Percentiles rank a stretch among this genome's conserved stretches.
Conservation (phyloP, 2,113 vertebrate species). For the Donacobius atricapilla region DNA sequence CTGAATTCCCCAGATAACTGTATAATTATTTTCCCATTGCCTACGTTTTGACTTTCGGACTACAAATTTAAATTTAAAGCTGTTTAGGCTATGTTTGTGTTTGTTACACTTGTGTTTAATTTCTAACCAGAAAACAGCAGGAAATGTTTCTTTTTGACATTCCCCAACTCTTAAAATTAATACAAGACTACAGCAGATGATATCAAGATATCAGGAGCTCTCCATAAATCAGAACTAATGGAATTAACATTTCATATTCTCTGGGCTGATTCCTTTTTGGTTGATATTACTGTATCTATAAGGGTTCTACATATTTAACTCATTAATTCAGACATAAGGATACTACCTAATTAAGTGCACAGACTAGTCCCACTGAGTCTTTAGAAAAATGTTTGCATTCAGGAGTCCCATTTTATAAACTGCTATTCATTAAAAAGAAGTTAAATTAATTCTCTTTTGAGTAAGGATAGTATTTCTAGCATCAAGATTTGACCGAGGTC, state of each 20-base stretch:
- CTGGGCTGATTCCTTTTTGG: neutral
- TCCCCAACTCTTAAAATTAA: neutral
- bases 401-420: neutral
- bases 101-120: neutral
- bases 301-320: neutral
- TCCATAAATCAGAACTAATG: neutral
- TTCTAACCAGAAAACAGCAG: neutral
- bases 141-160: neutral
- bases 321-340: neutral
- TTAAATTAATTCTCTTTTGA: neutral
- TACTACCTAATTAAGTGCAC: neutral
- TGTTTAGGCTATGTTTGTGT: neutral
- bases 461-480: neutral
- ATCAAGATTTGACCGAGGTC: neutral
- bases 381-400: neutral
- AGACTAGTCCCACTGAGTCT: neutral
- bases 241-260: neutral
- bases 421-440: neutral
- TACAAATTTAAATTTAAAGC: neutral
- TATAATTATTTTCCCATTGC: neutral
- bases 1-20: neutral
- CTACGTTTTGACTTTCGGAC: neutral
- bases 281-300: neutral
- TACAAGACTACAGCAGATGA: neutral
- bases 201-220: neutral